Conservation (phyloP, 30 jellyfish, hydroid and myxozoan species). For the Cassiopea andromeda region DNA sequence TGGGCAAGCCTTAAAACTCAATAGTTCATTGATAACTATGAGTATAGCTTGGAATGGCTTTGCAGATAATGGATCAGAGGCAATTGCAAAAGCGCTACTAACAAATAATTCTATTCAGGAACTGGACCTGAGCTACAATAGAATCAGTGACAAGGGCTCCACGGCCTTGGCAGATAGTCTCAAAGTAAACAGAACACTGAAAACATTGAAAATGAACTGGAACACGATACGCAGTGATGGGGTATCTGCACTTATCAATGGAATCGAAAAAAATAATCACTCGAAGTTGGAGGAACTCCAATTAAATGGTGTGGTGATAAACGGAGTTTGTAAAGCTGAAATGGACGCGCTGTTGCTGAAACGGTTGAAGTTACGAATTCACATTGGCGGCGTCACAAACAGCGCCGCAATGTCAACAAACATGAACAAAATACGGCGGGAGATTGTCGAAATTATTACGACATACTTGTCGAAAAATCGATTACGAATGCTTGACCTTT, state of each 20-base stretch:
- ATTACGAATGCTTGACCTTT: slow-evolving; percentile 87
- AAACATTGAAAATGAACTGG: slow-evolving; percentile 61
- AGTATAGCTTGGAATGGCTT: slow-evolving; percentile 82
- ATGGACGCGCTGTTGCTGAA: slow-evolving; percentile 50
- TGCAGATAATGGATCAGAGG: slow-evolving; percentile 82
- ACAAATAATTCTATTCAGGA: slow-evolving; percentile 34
- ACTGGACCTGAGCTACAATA: slow-evolving; percentile 68
- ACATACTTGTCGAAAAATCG: slow-evolving; percentile 71
- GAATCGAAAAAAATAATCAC: slow-evolving; percentile 25
- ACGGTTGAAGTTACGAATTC: slow-evolving; percentile 31
- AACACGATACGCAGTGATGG: slow-evolving; percentile 66
- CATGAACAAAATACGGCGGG: slow-evolving; percentile 65
- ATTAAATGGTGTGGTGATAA: slow-evolving; percentile 61
- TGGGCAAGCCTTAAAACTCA: slow-evolving; percentile 30
- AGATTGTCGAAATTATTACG: slow-evolving; percentile 67
- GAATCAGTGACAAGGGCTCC: slow-evolving; percentile 69
- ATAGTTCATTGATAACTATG: slow-evolving; percentile 26
- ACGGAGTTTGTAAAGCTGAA: slow-evolving; percentile 48
- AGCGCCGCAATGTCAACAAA: slow-evolving; percentile 57
- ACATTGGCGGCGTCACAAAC: slow-evolving; percentile 74
- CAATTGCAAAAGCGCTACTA: slow-evolving; percentile 60
- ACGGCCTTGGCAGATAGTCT: slow-evolving; percentile 41
- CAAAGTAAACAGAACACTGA: slow-evolving; percentile 18
- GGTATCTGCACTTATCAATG: slow-evolving; percentile 49
- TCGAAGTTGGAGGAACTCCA: slow-evolving; percentile 35